These are phyloP conservation scores for Spermophilus dauricus DNA, from an alignment of 2,113 vertebrate species.

Conservation along the genomic window DNA sequence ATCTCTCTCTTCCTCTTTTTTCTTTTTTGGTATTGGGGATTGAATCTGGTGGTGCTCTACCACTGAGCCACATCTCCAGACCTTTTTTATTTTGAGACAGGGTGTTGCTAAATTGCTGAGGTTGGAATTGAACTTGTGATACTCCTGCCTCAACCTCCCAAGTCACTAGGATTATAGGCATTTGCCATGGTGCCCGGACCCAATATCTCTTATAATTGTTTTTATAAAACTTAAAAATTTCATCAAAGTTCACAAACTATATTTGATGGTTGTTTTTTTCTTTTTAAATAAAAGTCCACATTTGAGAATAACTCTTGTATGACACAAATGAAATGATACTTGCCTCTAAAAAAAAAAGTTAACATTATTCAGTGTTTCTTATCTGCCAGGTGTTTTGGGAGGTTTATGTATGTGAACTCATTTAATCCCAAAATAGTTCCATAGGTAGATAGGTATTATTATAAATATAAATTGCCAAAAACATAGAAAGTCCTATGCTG, in stretches of 20 bases:
- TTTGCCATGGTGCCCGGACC: too few species aligned
- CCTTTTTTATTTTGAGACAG: too few species aligned
- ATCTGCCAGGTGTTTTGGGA: not conserved
- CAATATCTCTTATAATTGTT: not conserved
- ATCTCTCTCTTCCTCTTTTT: not conserved
- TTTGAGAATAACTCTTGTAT: not conserved
- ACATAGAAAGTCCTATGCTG: not conserved
- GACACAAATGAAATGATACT: constrained; percentile 10
- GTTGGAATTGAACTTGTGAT: too few species aligned
- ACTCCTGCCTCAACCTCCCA: too few species aligned
- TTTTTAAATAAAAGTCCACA: not conserved
- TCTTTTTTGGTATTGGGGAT: not conserved
- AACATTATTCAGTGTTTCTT: not conserved
- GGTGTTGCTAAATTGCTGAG: too few species aligned
- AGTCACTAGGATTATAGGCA: too few species aligned
- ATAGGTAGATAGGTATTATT: not conserved
- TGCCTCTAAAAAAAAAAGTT: not conserved
- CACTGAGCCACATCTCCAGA: too few species aligned
- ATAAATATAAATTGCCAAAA: not conserved
- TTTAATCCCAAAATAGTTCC: not conserved
- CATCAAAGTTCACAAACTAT: not conserved
- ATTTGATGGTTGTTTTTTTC: not conserved
- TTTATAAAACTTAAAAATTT: not conserved
- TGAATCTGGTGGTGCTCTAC: too few species aligned
- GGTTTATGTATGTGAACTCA: not conserved